Evolutionary conservation across 2,888 invertebrate genomes (phyloP), one percentile per base, ranked within the genome.

Genomic region (Nemapogon koenigi): DNA sequence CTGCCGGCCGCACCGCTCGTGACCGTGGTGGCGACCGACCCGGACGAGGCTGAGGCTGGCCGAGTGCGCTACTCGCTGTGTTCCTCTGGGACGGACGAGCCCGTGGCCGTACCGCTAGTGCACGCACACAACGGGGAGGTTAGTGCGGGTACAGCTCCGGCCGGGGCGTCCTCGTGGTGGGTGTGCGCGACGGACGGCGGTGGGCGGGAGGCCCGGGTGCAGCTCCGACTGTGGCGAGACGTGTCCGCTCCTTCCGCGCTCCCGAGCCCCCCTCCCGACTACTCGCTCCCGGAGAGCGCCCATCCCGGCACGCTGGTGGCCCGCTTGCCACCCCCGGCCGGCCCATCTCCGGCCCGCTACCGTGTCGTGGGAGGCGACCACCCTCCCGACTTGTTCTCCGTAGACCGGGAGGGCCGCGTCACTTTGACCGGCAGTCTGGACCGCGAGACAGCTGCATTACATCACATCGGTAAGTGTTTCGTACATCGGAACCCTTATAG

Each of bases 81-180:
- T 13, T 76, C 83, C 10, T 87, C 83, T 36, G 81, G 83, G 44
- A 69, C 82, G 26, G 81, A 83, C 17, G 86, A 85, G 49, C 83
- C 89, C 37, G 96, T 97, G 67, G 86, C 89, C 4, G 86, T 97
- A n/a, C n/a, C n/a, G n/a, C n/a, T 4, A 25, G 4, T 11, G 7
- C 16, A 2, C 10, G 11, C 10, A 14, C 53, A 42, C 58, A 88
- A 90, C 86, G 59, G 88, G 88, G 41, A 86, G 89, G 63, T 81
- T 88, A 38, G 88, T 93, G 62, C 92, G 92, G 71, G 90, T 96
- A n/a, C n/a, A n/a, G n/a, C n/a, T n/a, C n/a, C n/a, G n/a, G n/a
- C n/a, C n/a, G n/a, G n/a, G n/a, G n/a, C n/a, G n/a, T n/a, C n/a
- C n/a, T 7, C 28, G 28, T 7, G 6, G 62, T 94, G 95, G 72